Evolutionary conservation across 2,888 invertebrate species (phyloP), one percentile per base, ranked within the genome.

Genomic region (Schrankia costaestrigalis): DNA sequence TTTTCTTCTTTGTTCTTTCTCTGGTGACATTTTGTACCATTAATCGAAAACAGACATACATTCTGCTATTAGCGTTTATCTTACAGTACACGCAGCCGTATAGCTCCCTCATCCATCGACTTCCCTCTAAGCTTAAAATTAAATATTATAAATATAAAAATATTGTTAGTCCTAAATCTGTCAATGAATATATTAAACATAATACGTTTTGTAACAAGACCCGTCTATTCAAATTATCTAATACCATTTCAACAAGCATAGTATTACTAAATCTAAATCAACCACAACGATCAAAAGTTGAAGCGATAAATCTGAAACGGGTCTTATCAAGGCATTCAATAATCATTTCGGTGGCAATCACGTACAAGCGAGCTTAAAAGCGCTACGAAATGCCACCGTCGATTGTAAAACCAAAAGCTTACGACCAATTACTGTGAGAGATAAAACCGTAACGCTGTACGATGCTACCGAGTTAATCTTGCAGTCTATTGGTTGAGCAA

Each of bases 371-470:
- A 53, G 60, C 52, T 70, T 69, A 67, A 69, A 77, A 71, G 61
- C 56, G 44, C 47, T 32, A 37, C 41, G 34, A 67, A 68, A 64
- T 65, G 59, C 59, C 58, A 61, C 47, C 53, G 57, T 48, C 51
- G 56, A 52, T 56, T 63, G 68, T 78, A 78, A 78, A 78, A 62
- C 70, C 56, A 57, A 64, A 57, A 64, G 66, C 72, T 76, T 78
- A 80, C 75, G 76, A 77, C 72, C 79, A 80, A 80, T 80, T 80
- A 80, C 74, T 42, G 56, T 28, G 46, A 50, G 36, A 77, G 78
- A 77, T 80, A 79, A 78, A 76, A 71, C 74, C 71, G 69, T 70
- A 68, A 70, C 66, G 65, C 58, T 54, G 63, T 64, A 60, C 62
- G 58, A 58, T 61, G 64, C 55, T 52, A 37, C 24, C 39, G 39